These are phyloP conservation scores for Lophura nycthemera DNA, from an alignment of 2,113 vertebrate species.

Conservation along the genomic window DNA sequence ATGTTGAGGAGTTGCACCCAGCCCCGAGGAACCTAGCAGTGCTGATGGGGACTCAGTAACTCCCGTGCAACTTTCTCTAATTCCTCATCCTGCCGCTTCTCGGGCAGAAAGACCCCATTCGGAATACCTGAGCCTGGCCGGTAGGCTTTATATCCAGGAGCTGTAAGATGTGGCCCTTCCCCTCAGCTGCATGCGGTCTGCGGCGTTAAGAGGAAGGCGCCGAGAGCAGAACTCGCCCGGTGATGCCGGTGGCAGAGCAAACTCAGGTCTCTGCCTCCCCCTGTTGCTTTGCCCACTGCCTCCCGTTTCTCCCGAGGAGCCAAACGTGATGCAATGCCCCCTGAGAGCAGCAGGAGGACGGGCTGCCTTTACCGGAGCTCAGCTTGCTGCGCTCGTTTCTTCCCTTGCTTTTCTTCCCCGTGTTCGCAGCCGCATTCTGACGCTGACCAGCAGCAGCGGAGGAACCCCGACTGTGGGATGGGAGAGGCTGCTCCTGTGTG, in stretches of 20 bases:
- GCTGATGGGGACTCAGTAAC: constrained; percentile 29
- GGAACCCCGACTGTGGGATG: neutral
- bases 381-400: neutral
- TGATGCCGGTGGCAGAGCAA: neutral
- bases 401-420: neutral
- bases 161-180: neutral
- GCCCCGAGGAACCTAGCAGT: neutral
- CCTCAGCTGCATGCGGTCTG: neutral
- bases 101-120: neutral
- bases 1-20: neutral
- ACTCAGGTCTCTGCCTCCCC: constrained; percentile 64
- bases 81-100: constrained; percentile 40
- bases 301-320: neutral
- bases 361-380: neutral
- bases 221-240: neutral
- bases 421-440: neutral
- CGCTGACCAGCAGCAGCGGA: accelerated
- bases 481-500: neutral
- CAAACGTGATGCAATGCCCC: neutral
- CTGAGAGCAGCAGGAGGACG: neutral
- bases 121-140: neutral
- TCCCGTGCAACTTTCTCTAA: neutral
- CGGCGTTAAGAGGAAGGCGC: neutral
- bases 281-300: constrained; percentile 60
- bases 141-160: neutral